Percentiles rank a stretch among this genome's conserved stretches.
Conservation (phyloP, 2,797 vertebrate species). For the Clarias laeviceps region DNA sequence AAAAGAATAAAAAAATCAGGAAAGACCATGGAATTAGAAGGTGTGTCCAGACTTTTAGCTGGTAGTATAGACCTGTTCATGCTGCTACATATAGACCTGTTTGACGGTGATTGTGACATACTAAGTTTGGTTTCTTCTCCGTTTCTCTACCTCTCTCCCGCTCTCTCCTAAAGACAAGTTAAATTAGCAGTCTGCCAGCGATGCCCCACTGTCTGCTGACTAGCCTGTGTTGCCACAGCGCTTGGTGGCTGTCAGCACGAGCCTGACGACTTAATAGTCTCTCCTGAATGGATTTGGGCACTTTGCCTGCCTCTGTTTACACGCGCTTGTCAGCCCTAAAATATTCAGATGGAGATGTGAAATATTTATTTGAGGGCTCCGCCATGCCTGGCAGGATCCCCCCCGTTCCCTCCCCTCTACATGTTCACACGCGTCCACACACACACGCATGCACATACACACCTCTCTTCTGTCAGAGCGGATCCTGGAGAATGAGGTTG, state of each 20-base stretch:
- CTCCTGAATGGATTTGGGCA: slow-evolving; percentile 98
- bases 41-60: no score
- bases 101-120: slow-evolving; percentile 90
- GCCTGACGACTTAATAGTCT: slow-evolving; percentile 99
- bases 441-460: slow-evolving; percentile 16
- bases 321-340: slow-evolving; percentile 95
- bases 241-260: slow-evolving; percentile 86
- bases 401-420: slow-evolving; percentile 61
- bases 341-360: slow-evolving; percentile 99
- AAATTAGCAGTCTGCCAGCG: slow-evolving; percentile 60
- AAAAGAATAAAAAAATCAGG: no score
- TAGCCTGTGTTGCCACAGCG: slow-evolving; percentile 83
- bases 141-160: slow-evolving; percentile 49
- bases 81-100: slow-evolving; percentile 81
- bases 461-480: slow-evolving; percentile 43
- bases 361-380: slow-evolving; percentile 88
- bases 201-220: slow-evolving; percentile 83
- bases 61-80: slow-evolving; percentile 52
- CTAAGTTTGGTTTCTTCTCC: slow-evolving; percentile 83
- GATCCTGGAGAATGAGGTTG: slow-evolving; percentile 25
- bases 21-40: no score
- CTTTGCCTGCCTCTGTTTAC: slow-evolving; percentile 98
- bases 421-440: slow-evolving; percentile 30
- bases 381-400: slow-evolving; percentile 56
- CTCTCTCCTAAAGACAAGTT: slow-evolving; percentile 56